Percentiles rank a stretch among this genome's conserved stretches.
Evolutionary conservation across 2,888 invertebrate genomes (phyloP).

Genomic region (Amphipoea oculea): DNA sequence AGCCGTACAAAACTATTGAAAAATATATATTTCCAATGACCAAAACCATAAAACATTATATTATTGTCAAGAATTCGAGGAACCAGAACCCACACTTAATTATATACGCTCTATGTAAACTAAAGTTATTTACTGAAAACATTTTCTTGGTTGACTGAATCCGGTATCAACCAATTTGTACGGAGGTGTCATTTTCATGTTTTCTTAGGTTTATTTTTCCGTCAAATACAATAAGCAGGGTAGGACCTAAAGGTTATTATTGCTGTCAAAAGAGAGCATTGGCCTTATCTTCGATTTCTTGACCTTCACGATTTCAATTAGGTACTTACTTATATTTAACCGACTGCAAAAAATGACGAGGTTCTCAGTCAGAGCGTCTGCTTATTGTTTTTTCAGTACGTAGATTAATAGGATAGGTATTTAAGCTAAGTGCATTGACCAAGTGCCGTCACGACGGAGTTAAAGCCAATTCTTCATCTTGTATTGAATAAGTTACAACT

Average conservation of each 20-base stretch:
- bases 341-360: neutral
- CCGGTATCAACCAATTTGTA: conserved; percentile 46
- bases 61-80: conserved; percentile 16
- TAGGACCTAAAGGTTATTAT: neutral
- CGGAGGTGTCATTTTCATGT: conserved; percentile 35
- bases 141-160: conserved; percentile 24
- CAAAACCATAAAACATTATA: neutral
- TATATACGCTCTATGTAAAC: conserved; percentile 4
- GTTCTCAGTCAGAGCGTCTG: neutral
- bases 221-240: neutral
- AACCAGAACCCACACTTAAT: conserved; percentile 14
- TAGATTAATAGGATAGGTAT: neutral
- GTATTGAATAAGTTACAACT: neutral
- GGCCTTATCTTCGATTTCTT: neutral
- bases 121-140: conserved; percentile 41
- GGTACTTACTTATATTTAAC: neutral
- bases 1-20: neutral
- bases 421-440: neutral
- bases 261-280: conserved; percentile 16
- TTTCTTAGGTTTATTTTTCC: conserved; percentile 20
- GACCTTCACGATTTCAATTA: neutral
- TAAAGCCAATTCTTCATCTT: neutral
- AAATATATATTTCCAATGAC: neutral
- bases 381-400: neutral
- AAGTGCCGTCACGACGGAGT: neutral